These are phyloP conservation scores for Emydoidea blandingii DNA, from an alignment of 2,797 vertebrate genomes.

Conservation along the genomic window DNA sequence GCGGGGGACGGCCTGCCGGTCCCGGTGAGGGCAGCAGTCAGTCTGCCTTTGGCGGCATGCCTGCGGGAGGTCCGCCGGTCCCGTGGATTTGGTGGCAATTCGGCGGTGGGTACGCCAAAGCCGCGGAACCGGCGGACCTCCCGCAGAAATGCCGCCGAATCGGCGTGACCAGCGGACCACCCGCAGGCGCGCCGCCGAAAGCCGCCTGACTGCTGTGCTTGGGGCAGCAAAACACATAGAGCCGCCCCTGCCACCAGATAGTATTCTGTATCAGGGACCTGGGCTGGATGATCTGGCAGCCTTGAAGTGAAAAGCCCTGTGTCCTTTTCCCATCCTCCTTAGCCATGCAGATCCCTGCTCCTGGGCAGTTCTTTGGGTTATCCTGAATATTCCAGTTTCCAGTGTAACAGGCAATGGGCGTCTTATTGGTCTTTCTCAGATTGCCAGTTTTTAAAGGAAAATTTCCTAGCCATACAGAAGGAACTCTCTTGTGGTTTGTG, in stretches of 20 bases:
- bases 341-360: background rate
- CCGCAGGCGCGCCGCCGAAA: too few species aligned
- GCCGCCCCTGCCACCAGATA: background rate
- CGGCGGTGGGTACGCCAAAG: too few species aligned
- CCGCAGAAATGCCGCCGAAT: too few species aligned
- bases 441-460: fast-evolving
- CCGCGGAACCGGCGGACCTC: too few species aligned
- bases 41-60: too few species aligned
- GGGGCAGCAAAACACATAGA: too few species aligned
- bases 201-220: too few species aligned
- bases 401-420: background rate
- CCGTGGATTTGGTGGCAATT: too few species aligned
- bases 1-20: too few species aligned
- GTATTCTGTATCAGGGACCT: background rate
- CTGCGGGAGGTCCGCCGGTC: too few species aligned
- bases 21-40: too few species aligned
- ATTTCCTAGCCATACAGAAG: background rate
- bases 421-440: background rate
- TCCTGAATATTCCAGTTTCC: background rate
- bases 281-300: background rate
- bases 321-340: background rate
- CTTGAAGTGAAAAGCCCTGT: background rate
- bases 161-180: too few species aligned
- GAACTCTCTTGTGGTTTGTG: background rate
- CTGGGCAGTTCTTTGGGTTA: background rate